These are phyloP conservation scores for Tolmerus cingulatus DNA, from an alignment of 2,888 invertebrate species.

Conservation along the genomic window DNA sequence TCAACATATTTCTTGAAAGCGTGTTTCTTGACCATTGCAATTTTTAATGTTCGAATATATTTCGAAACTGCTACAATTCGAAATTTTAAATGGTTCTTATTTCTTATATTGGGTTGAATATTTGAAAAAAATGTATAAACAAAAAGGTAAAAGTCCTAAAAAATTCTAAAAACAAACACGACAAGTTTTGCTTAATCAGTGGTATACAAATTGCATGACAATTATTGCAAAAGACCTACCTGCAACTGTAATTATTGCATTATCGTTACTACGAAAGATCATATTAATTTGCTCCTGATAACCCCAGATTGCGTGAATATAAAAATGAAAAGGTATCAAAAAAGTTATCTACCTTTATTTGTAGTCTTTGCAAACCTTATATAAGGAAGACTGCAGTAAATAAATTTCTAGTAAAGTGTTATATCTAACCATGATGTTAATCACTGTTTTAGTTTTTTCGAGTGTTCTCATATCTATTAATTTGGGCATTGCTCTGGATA, in stretches of 20 bases:
- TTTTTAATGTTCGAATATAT: no score
- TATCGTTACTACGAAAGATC: neutral
- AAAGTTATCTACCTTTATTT: neutral
- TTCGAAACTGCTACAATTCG: no score
- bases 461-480: neutral
- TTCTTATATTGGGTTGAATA: no score
- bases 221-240: neutral
- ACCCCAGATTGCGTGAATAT: neutral
- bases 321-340: neutral
- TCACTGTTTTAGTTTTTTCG: neutral
- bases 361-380: neutral
- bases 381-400: neutral
- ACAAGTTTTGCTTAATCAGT: neutral
- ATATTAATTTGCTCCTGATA: neutral
- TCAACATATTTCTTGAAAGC: no score
- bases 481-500: neutral
- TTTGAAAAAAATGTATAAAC: no score
- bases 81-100: no score
- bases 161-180: no score
- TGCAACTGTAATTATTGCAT: neutral
- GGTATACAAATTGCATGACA: neutral
- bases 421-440: neutral
- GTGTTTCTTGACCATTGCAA: no score
- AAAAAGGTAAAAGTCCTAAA: no score
- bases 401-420: neutral